phyloP scores from a whole-genome alignment of 2,797 vertebrate species.

The Aulostomus chinensis region DNA sequence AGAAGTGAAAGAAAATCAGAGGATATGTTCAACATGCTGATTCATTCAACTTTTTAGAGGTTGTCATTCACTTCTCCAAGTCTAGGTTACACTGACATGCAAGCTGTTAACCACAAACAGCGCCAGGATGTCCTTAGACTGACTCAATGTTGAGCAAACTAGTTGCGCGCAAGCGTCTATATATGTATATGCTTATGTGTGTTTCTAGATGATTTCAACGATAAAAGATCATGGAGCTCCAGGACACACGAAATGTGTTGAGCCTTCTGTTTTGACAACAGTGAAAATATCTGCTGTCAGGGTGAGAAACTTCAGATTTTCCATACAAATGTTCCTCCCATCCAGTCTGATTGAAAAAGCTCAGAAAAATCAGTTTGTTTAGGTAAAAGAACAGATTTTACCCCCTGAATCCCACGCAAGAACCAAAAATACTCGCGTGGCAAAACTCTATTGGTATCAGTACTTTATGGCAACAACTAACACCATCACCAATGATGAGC shows the following conservation, averaged over 20 bases:
- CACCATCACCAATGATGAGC: no score
- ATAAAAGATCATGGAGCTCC: constrained; percentile 17
- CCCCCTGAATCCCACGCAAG: no score
- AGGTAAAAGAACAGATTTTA: no score
- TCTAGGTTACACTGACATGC: constrained; percentile 28
- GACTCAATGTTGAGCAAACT: no score
- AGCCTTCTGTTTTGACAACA: constrained; percentile 4
- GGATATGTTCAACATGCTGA: neutral
- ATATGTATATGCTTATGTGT: no score
- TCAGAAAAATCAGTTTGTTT: no score
- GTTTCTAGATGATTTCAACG: neutral
- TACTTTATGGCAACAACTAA: no score
- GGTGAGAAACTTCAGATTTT: neutral
- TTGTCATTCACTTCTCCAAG: constrained; percentile 39
- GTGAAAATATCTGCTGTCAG: constrained; percentile 8
- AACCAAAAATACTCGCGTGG: no score
- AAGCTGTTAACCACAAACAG: neutral
- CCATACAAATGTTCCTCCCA: no score
- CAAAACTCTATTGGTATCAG: no score
- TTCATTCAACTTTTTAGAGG: constrained; percentile 45
- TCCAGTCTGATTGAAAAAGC: no score
- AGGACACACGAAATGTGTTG: constrained; percentile 11
- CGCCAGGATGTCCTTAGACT: neutral
- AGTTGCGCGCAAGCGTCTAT: no score
- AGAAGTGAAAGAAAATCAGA: constrained; percentile 54